Evolutionary conservation across 2,113 vertebrate species (phyloP).

Genomic region (Mastomys coucha): DNA sequence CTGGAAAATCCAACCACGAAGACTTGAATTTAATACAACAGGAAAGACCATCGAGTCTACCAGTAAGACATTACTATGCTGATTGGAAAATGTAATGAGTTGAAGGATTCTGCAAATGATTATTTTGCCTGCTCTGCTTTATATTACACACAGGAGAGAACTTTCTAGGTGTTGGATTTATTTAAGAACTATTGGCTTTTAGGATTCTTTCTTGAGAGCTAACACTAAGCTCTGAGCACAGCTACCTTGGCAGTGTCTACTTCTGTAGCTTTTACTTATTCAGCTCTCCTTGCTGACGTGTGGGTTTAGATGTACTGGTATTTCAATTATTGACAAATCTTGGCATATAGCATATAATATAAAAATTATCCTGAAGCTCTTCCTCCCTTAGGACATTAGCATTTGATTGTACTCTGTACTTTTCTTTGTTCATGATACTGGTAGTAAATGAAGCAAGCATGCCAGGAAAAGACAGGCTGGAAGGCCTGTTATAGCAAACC

Average conservation of each 20-base stretch:
- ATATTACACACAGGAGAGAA: conserved; percentile 7
- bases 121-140: conserved; percentile 57
- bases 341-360: neutral
- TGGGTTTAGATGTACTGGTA: neutral
- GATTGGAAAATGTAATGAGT: conserved; percentile 57
- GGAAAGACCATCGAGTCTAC: conserved; percentile 97
- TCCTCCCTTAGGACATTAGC: neutral
- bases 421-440: neutral
- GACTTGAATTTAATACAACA: conserved; percentile 94
- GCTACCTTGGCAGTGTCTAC: neutral
- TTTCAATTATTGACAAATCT: neutral
- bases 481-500: neutral
- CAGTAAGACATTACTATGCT: conserved; percentile 91
- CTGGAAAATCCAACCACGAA: conserved; percentile 95
- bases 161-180: neutral
- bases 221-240: conserved; percentile 47
- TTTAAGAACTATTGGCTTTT: neutral
- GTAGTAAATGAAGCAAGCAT: conserved; percentile 28
- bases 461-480: neutral
- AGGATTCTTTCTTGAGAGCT: neutral
- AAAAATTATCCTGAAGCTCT: conserved; percentile 12
- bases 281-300: neutral
- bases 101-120: conserved; percentile 16
- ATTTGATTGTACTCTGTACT: neutral
- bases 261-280: neutral